These are phyloP conservation scores for Agapetus fuscipes DNA, from an alignment of 2,888 invertebrate species.

Conservation along the genomic window DNA sequence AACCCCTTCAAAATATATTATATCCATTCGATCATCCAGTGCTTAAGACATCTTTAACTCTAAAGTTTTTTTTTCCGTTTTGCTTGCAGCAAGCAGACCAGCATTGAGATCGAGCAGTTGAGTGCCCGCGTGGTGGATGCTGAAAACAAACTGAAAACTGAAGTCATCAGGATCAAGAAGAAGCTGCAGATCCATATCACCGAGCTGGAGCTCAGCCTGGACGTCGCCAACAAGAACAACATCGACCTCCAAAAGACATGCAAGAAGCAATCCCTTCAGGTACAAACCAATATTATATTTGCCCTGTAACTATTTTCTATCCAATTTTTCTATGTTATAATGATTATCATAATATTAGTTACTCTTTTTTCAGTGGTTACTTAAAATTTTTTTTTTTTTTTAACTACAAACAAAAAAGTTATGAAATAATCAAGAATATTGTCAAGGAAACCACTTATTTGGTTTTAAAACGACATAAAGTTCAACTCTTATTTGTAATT, in stretches of 20 bases:
- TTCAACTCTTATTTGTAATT: too few species aligned
- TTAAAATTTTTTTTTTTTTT: background rate
- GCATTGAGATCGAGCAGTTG: constrained; percentile 95
- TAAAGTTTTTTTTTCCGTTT: too few species aligned
- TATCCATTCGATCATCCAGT: too few species aligned
- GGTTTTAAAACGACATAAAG: too few species aligned
- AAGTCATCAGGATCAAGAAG: constrained; percentile 96
- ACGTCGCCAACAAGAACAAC: constrained; percentile 97
- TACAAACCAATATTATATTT: too few species aligned
- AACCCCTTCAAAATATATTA: too few species aligned
- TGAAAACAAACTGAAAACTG: constrained; percentile 91
- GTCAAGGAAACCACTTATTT: too few species aligned
- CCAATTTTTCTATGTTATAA: background rate
- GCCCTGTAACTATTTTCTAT: background rate
- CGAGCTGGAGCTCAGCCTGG: constrained; percentile 91
- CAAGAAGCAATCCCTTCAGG: constrained; percentile 93
- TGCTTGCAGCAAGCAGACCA: constrained; percentile 88
- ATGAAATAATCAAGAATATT: too few species aligned
- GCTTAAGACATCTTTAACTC: too few species aligned
- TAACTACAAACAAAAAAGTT: too few species aligned
- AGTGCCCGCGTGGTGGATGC: constrained; percentile 92
- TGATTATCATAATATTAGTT: constrained; percentile 3
- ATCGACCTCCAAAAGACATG: constrained; percentile 94
- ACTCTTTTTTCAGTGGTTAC: background rate
- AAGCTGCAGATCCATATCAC: constrained; percentile 97